Evolutionary conservation across 1,140 invertebrate genomes (phyloP).

Genomic region (Zaprionus gabonicus): DNA sequence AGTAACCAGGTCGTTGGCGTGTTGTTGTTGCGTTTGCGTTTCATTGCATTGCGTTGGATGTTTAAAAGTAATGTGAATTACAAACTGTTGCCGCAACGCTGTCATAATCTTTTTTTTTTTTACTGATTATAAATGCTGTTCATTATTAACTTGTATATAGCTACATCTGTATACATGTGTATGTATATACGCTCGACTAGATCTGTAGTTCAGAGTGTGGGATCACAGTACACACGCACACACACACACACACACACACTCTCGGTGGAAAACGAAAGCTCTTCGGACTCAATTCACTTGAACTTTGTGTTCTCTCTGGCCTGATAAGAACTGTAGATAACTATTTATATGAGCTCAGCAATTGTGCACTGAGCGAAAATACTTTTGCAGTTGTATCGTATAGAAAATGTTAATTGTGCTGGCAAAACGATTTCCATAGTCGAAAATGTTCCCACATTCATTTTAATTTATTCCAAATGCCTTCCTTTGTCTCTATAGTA

Average conservation of each 20-base stretch:
- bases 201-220: constrained; percentile 24
- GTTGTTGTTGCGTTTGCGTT: constrained; percentile 17
- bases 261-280: constrained; percentile 11
- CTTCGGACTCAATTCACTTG: constrained; percentile 45
- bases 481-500: constrained; percentile 28
- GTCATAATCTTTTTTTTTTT: constrained; percentile 6
- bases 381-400: neutral
- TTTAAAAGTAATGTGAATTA: constrained; percentile 42
- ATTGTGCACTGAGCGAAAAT: constrained; percentile 9
- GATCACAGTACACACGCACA: constrained; percentile 34
- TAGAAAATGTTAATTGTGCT: neutral
- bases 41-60: constrained; percentile 19
- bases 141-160: neutral
- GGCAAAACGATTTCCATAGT: neutral
- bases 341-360: constrained; percentile 15
- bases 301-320: constrained; percentile 53
- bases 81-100: constrained; percentile 28
- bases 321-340: constrained; percentile 65
- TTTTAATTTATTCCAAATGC: neutral
- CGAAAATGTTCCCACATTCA: neutral
- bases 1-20: constrained; percentile 34
- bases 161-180: constrained; percentile 4
- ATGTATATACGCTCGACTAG: constrained; percentile 10
- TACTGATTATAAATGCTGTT: neutral
- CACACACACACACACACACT: constrained; percentile 10